Conservation (phyloP, 2,113 vertebrate species). For the Tragelaphus buxtoni region DNA sequence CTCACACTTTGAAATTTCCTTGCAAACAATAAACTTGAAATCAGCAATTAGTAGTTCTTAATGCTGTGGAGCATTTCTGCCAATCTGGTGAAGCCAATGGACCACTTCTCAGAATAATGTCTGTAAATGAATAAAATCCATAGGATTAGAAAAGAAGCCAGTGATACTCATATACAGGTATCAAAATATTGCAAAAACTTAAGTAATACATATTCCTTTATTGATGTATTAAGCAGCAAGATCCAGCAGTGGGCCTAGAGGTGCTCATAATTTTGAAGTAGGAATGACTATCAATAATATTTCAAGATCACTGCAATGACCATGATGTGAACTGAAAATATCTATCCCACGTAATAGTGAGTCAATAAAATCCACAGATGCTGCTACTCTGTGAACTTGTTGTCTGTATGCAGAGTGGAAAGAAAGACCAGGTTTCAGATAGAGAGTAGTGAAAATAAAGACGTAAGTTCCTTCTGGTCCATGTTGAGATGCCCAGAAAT, state of each 20-base stretch:
- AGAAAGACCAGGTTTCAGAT: neutral
- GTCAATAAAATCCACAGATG: slow-evolving; percentile 5
- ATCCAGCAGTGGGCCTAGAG: neutral
- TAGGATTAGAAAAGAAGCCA: slow-evolving; percentile 25
- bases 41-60: neutral
- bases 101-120: slow-evolving; percentile 10
- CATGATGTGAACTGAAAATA: neutral
- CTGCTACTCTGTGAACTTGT: neutral
- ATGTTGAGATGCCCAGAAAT: neutral
- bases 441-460: neutral
- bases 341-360: neutral
- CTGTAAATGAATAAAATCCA: slow-evolving; percentile 23
- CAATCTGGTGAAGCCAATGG: neutral
- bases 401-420: neutral
- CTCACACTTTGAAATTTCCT: slow-evolving; percentile 2
- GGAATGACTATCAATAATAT: neutral
- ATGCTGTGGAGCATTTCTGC: neutral
- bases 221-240: neutral
- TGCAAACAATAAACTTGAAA: slow-evolving; percentile 32
- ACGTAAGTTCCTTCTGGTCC: neutral
- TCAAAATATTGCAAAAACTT: slow-evolving; percentile 16
- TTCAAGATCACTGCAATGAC: neutral
- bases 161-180: neutral
- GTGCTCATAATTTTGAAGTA: slow-evolving; percentile 6
- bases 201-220: neutral